Percentiles rank a stretch among this genome's conserved stretches.
These are phyloP conservation scores for Apodemia duryi DNA, from an alignment of 2,888 invertebrate genomes.

Conservation along the genomic window DNA sequence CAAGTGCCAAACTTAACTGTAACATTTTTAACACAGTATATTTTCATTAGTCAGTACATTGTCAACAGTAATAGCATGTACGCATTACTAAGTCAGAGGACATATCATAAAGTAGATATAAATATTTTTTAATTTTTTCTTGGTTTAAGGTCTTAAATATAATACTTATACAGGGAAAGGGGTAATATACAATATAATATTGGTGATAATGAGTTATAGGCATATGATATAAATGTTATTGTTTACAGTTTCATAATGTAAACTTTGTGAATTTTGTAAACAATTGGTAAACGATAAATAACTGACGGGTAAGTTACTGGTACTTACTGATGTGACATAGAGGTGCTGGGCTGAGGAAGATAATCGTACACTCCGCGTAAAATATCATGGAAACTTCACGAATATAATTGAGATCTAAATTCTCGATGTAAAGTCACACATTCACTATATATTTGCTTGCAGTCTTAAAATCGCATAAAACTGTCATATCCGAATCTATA, in stretches of 20 bases:
- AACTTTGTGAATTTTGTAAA: constrained; percentile 14
- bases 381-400: constrained; percentile 67
- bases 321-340: constrained; percentile 52
- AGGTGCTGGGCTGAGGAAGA: constrained; percentile 42
- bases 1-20: no score
- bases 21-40: no score
- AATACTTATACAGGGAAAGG: background rate
- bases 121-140: background rate
- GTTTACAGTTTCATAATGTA: background rate
- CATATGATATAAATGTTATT: constrained; percentile 11
- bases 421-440: constrained; percentile 12
- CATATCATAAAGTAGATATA: background rate
- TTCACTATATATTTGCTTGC: background rate
- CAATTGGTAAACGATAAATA: constrained; percentile 1
- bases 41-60: no score
- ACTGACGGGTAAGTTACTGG: constrained; percentile 9
- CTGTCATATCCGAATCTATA: background rate
- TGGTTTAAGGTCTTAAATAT: background rate
- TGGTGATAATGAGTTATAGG: background rate
- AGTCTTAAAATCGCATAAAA: background rate
- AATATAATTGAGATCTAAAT: constrained; percentile 32
- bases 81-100: background rate
- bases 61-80: no score
- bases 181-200: background rate
- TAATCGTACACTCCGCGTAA: constrained; percentile 56